Percentiles rank a stretch among this genome's conserved stretches.
These are phyloP conservation scores for Nesometra sesokonis DNA, from an alignment of 35 echinoderm and acorn worm genomes.

Conservation along the genomic window DNA sequence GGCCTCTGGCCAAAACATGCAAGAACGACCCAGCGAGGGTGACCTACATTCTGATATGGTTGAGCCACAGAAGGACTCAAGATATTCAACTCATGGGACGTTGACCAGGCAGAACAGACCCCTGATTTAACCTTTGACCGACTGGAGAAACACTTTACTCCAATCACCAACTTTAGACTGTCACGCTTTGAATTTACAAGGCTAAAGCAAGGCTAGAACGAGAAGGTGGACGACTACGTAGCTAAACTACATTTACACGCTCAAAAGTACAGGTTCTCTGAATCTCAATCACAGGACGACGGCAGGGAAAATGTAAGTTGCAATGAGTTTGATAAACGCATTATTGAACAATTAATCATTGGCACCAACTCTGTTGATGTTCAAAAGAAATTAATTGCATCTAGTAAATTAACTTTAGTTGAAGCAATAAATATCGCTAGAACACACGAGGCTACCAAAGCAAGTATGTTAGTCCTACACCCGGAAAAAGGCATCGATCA, in stretches of 20 bases:
- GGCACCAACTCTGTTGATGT: conserved; percentile 19
- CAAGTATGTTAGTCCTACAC: neutral
- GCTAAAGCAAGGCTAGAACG: neutral
- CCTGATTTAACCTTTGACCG: neutral
- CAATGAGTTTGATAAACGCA: neutral
- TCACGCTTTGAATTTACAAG: neutral
- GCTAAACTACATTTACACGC: neutral
- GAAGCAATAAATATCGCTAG: conserved; percentile 47
- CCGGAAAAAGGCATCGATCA: neutral
- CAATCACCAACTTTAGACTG: conserved; percentile 18
- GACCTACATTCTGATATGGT: conserved; percentile 18
- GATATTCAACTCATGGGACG: conserved; percentile 7
- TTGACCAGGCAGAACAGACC: neutral
- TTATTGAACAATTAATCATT: conserved; percentile 23
- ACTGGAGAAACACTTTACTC: neutral
- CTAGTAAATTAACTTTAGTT: conserved; percentile 22
- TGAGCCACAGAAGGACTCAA: conserved; percentile 16
- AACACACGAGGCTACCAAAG: conserved; percentile 26
- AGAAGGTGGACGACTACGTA: conserved; percentile 5
- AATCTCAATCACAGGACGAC: neutral
- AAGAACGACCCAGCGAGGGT: too few relatives aligned
- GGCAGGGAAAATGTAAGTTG: too few relatives aligned
- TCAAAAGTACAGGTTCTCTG: conserved; percentile 2
- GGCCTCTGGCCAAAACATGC: too few relatives aligned
- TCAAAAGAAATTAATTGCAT: conserved; percentile 31